Conservation (phyloP, 2,797 vertebrate species). For the Prionace glauca region DNA sequence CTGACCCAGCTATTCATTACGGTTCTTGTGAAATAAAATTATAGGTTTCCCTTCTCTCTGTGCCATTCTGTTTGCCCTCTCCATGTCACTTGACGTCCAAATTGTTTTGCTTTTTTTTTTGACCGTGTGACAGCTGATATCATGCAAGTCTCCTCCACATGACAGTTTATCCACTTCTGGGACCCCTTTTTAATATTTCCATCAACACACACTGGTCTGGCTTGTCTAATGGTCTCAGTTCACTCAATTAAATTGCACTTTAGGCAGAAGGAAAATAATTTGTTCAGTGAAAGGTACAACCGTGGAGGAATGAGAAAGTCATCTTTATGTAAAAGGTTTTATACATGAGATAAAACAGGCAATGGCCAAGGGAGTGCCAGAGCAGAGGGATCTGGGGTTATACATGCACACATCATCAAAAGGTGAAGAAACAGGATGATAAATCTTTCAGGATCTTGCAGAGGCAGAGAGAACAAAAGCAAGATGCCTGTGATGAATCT, state of each 20-base stretch:
- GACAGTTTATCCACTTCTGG: not conserved
- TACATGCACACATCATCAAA: not conserved
- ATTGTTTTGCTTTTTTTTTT: not conserved
- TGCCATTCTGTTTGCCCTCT: not conserved
- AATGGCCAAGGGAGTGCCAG: not conserved
- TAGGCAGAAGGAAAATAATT: not conserved
- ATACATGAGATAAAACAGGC: not conserved
- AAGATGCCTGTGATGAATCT: not conserved
- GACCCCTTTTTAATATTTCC: not conserved
- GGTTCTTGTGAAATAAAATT: not conserved
- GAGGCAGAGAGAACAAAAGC: not conserved
- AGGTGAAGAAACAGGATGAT: not conserved
- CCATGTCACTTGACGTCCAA: not conserved
- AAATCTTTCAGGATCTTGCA: not conserved
- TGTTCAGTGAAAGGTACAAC: not conserved
- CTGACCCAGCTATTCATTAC: not conserved
- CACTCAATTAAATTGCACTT: not conserved
- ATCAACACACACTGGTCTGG: not conserved
- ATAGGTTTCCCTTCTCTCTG: not conserved
- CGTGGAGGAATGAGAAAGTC: not conserved
- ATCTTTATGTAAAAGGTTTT: not conserved
- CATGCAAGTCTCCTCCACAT: not conserved
- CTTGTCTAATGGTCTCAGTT: not conserved
- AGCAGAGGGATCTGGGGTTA: not conserved
- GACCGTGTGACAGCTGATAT: not conserved